phyloP scores from a whole-genome alignment of 1,140 invertebrate species.

The Megalonaias nervosa region DNA sequence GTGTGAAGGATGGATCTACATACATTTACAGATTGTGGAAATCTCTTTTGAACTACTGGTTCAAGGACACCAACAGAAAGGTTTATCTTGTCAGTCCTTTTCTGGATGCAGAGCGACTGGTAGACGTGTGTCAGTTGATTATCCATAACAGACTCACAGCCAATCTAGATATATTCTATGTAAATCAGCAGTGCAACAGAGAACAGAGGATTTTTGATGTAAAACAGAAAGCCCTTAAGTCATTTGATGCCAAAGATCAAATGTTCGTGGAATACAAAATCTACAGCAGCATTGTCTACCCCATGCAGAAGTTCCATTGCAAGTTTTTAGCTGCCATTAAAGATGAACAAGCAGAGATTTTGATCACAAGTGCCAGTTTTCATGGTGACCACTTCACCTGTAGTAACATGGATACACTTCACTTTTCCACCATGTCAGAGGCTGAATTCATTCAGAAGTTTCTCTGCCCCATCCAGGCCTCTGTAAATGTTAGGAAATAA shows the following conservation, averaged over 20 bases:
- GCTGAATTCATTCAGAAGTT: conserved; percentile 48
- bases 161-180: conserved; percentile 52
- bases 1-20: conserved; percentile 43
- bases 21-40: conserved; percentile 59
- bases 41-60: conserved; percentile 53
- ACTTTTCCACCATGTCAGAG: conserved; percentile 50
- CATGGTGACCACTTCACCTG: conserved; percentile 50
- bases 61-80: conserved; percentile 41
- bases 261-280: conserved; percentile 62
- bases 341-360: conserved; percentile 43
- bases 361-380: conserved; percentile 58
- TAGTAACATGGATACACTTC: conserved; percentile 40
- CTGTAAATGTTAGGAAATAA: conserved; percentile 12
- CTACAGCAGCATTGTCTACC: conserved; percentile 53
- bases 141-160: conserved; percentile 51
- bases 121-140: conserved; percentile 50
- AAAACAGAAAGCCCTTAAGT: conserved; percentile 39
- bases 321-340: conserved; percentile 57
- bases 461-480: conserved; percentile 38
- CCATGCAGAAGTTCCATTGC: conserved; percentile 43
- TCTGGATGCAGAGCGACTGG: conserved; percentile 48
- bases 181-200: conserved; percentile 43
- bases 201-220: conserved; percentile 46
- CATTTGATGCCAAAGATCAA: conserved; percentile 46
- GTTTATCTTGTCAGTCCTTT: conserved; percentile 57